These are phyloP conservation scores for Microctenopoma steveboyesi DNA, from an alignment of 2,797 vertebrate genomes.

Conservation along the genomic window DNA sequence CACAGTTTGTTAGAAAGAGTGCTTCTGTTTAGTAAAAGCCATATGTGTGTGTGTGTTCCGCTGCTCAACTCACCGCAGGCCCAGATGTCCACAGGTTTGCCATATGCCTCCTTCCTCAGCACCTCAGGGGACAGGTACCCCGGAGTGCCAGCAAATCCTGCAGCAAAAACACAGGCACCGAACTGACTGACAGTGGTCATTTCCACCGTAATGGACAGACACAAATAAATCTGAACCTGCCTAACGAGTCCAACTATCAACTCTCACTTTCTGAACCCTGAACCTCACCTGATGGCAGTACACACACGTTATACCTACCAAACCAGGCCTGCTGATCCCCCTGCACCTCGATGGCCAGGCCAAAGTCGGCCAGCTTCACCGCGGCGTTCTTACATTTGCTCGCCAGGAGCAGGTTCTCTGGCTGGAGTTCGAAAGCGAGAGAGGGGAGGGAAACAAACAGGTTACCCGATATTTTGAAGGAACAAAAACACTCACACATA, in stretches of 20 bases:
- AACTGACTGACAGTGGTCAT: conserved; percentile 21
- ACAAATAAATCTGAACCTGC: no score
- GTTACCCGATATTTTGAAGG: conserved; percentile 12
- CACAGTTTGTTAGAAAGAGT: conserved; percentile 10
- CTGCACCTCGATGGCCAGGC: conserved; percentile 96
- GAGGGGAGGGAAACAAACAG: conserved; percentile 28
- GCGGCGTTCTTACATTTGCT: conserved; percentile 98
- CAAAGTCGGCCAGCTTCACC: conserved; percentile 96
- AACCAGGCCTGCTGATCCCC: conserved; percentile 99
- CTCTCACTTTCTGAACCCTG: no score
- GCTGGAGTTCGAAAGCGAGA: conserved; percentile 74
- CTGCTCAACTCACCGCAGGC: conserved; percentile 90
- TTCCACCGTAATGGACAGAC: no score
- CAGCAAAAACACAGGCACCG: conserved; percentile 17
- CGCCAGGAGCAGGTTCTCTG: conserved; percentile 96
- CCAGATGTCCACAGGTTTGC: conserved; percentile 99
- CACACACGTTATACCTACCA: conserved; percentile 81
- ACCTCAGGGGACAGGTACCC: conserved; percentile 98
- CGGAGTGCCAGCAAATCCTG: conserved; percentile 96
- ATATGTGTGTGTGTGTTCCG: conserved; percentile 22
- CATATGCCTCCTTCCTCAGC: conserved; percentile 96
- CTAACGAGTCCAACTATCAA: no score
- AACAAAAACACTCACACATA: conserved; percentile 1
- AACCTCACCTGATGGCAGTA: no score
- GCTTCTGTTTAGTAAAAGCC: conserved; percentile 8